Evolutionary conservation across 2,113 vertebrate species (phyloP).

Genomic region (Nansenia antarctica): DNA sequence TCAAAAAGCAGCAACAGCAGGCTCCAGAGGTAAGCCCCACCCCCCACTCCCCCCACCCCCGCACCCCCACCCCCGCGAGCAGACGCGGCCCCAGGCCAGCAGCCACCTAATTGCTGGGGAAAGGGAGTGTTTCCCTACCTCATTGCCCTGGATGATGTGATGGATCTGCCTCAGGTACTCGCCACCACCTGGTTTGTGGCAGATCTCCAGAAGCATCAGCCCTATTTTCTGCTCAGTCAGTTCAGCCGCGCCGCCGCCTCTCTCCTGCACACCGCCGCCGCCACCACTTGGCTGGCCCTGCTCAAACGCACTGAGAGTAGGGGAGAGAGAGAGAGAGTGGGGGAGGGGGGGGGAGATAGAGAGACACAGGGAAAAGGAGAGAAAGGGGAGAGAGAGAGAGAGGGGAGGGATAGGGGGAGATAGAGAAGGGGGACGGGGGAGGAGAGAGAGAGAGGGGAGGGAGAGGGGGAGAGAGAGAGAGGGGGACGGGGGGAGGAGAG

Average conservation of each 20-base stretch:
- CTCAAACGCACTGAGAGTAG: slow-evolving; percentile 77
- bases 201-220: slow-evolving; percentile 96
- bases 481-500: neutral
- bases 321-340: slow-evolving; percentile 34
- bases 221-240: slow-evolving; percentile 97
- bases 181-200: slow-evolving; percentile 98
- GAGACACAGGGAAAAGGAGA: slow-evolving; percentile 7
- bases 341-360: slow-evolving; percentile 21
- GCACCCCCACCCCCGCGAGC: slow-evolving; percentile 83
- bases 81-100: slow-evolving; percentile 90
- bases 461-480: too few relatives aligned
- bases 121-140: slow-evolving; percentile 96
- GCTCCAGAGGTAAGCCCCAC: slow-evolving; percentile 47
- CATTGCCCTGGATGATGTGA: slow-evolving; percentile 99
- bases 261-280: slow-evolving; percentile 69
- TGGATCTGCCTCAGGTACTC: slow-evolving; percentile 98
- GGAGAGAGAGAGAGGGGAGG: slow-evolving; percentile 9
- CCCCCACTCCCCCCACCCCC: slow-evolving; percentile 71
- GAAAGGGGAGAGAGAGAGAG: neutral
- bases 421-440: too few relatives aligned
- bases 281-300: too few relatives aligned
- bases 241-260: slow-evolving; percentile 75
- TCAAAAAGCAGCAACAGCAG: slow-evolving; percentile 46
- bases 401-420: slow-evolving; percentile 1
- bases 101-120: slow-evolving; percentile 96